A percentile compares a stretch with the other conserved stretches of the same genome.
phyloP scores from a whole-genome alignment of 1,140 invertebrate species.

The Eriosoma lanigerum region DNA sequence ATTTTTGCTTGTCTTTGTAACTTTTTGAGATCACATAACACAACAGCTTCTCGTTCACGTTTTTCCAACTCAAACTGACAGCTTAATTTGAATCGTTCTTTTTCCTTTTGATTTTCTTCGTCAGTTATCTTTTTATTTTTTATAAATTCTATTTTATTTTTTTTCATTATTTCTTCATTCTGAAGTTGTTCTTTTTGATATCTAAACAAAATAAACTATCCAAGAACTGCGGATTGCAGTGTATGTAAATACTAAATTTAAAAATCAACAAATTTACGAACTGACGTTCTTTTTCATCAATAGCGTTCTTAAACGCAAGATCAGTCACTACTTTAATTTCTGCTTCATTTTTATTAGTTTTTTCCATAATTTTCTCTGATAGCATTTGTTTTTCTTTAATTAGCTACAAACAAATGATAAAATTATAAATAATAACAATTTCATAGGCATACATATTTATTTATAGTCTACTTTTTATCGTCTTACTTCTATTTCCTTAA shows the following conservation, averaged over 20 bases:
- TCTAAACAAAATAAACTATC: not conserved
- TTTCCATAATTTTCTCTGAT: not conserved
- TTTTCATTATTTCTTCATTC: not conserved
- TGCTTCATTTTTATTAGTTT: not conserved
- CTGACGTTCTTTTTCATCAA: not conserved
- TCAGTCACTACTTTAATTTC: not conserved
- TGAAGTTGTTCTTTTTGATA: not conserved
- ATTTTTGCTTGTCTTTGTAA: not conserved
- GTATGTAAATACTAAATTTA: not conserved
- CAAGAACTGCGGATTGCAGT: not conserved
- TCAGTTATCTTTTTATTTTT: not conserved
- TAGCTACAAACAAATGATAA: not conserved
- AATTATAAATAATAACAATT: not conserved
- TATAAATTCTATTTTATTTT: not conserved
- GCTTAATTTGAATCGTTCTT: not conserved
- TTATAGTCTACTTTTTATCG: too few relatives aligned
- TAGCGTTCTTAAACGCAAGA: not conserved
- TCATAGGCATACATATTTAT: too few relatives aligned
- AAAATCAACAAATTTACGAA: not conserved
- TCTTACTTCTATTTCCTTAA: constrained; percentile 30
- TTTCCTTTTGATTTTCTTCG: not conserved
- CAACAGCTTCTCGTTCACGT: not conserved
- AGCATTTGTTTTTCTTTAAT: not conserved
- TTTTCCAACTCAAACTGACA: not conserved
- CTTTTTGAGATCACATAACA: not conserved